Base-by-base conservation (phyloP, 2,797 vertebrate species). In the Protosalanx chinensis region DNA sequence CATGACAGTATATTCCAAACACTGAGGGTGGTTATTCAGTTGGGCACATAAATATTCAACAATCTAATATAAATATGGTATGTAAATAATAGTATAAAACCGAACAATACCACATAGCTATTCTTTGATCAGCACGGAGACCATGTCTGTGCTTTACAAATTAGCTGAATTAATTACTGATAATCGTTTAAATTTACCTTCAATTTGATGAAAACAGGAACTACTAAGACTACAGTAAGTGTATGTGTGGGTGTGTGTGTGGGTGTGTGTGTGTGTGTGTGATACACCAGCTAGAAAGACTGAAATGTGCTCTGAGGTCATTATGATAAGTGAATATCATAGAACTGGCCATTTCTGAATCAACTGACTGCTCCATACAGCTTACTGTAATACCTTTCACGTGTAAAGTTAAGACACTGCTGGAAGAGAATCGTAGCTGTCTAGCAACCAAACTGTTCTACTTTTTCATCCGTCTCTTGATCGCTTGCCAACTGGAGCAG, bases 1-100 rank as follows among this genome's bases (percentile, higher is more conserved):
- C 74, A 80, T 81, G 83, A 83, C 84, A 84, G 81, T 32, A 81
- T 79, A 78, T 78, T 79, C 29, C 1, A 67, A 59, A 10, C 57
- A 59, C 27, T 23, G 20, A 60, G 8, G 23, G 20, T 60, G 29
- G n/a, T 60, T 30, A 7, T 12, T 60, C 20, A 60, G 10, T 27
- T 27, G 12, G 10, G 16, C 23, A 60, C 23, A 23, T 30, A 12
- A 10, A 23, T 23, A 30, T 23, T 29, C 23, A 46, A 46, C 12
- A 60, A 29, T 13, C 29, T 27, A 29, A 60, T 60, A 7, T 8
- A 27, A 10, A 56, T n/a, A 56, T 7, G 41, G 41, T 46, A 46
- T 46, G 41, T 46, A 46, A 4, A 56, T 16, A 16, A 56, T 56
- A 6, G 6, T 56, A 56, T 51, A 51, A n/a, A 56, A 3, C 6